These are phyloP conservation scores for Tetrax tetrax DNA, from an alignment of 2,113 vertebrate genomes.

Conservation along the genomic window DNA sequence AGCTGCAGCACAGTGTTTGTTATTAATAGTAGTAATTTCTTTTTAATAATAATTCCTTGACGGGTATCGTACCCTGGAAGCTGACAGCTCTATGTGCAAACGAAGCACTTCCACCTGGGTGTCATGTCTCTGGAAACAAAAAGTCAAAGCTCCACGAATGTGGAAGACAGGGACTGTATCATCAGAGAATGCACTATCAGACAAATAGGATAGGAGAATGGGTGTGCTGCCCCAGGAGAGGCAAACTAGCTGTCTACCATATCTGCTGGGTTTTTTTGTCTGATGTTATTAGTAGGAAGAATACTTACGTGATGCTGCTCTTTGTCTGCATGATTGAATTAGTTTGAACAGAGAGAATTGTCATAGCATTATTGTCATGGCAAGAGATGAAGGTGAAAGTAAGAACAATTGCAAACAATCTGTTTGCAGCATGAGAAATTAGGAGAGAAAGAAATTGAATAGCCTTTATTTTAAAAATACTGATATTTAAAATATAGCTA, in stretches of 20 bases:
- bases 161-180: not conserved
- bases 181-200: not conserved
- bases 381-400: not conserved
- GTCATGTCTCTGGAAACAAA: not conserved
- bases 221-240: not conserved
- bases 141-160: not conserved
- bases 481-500: not conserved
- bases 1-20: not conserved
- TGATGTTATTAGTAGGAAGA: not conserved
- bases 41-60: not conserved
- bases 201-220: not conserved
- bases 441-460: not conserved
- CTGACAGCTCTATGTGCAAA: not conserved
- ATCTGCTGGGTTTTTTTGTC: not conserved
- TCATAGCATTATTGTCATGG: not conserved
- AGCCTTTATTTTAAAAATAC: not conserved
- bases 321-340: not conserved
- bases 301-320: not conserved
- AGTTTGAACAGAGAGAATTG: not conserved
- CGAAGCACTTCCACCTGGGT: not conserved
- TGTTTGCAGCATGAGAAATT: not conserved
- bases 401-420: not conserved
- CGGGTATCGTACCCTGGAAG: not conserved
- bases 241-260: not conserved
- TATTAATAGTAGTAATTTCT: slow-evolving; percentile 2